Evolutionary conservation across 2,113 vertebrate genomes (phyloP), one percentile per base, ranked within the genome.

Genomic region (Rhinogobius similis): DNA sequence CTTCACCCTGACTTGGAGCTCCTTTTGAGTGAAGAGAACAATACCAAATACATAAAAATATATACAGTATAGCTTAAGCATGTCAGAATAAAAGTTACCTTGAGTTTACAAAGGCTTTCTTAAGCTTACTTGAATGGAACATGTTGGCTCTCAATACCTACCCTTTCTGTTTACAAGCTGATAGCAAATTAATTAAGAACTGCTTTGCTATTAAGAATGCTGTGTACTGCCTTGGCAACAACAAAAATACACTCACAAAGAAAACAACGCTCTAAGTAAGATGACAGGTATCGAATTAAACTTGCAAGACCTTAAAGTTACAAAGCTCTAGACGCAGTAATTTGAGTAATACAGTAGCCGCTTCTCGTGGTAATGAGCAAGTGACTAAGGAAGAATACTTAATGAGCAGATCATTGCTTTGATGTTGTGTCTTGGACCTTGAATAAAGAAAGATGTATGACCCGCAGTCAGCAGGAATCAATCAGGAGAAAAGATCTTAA

Each of bases 331-430:
- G 65, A 85, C 81, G 55, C 79, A 75, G 77, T 79, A 73, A 87
- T 90, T 86, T 83, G 82, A 88, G 84, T 81, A 87, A 73, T 63
- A 75, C 62, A 77, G 74, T 78, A 50, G 39, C 23, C 32, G 65
- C 58, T 73, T 81, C 76, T 81, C 64, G 16, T 78, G 81, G 82
- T 85, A 75, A 67, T 73, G 64, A 81, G 75, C 65, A 61, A 79
- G 58, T 83, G 82, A 86, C 75, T 80, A 72, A 3, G 62, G 63
- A 62, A 81, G 76, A 88, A 83, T 84, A 68, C 67, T 82, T 77
- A 82, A 80, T 73, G 56, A 82, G 67, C 78, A 74, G 56, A 76
- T 79, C 68, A 77, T 78, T 53, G 72, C 80, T 82, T 81, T 86
- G 81, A 86, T 82, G 76, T 67, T 83, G 58, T 56, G 38, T 39